A percentile compares a stretch with the other conserved stretches of the same genome.
Evolutionary conservation across 30 jellyfish, hydroid and myxozoan species (phyloP).

Genomic region (Aurelia sp.): DNA sequence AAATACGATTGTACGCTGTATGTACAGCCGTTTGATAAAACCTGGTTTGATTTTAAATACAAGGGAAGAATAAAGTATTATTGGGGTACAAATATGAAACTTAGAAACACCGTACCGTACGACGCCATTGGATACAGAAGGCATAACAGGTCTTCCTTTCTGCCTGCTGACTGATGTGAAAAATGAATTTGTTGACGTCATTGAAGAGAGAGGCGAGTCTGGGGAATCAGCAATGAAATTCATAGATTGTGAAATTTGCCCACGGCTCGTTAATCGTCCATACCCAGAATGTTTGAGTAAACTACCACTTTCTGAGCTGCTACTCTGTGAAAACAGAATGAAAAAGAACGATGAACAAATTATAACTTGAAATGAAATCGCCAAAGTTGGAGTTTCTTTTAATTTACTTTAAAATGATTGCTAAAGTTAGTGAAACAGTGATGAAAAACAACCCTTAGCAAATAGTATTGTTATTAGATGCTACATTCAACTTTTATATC

Average conservation of each 20-base stretch:
- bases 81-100: background rate
- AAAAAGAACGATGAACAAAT: no score
- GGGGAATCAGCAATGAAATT: conserved; percentile 59
- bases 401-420: no score
- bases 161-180: conserved; percentile 96
- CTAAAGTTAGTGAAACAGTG: no score
- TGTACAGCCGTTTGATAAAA: no score
- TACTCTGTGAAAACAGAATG: conserved; percentile 40
- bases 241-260: conserved; percentile 58
- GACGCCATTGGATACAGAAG: conserved; percentile 70
- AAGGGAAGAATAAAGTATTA: no score
- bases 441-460: no score
- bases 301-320: conserved; percentile 64
- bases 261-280: conserved; percentile 56
- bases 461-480: no score
- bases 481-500: no score
- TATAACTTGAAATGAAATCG: no score
- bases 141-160: conserved; percentile 76
- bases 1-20: no score
- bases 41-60: no score
- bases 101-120: conserved; percentile 6
- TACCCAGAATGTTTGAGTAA: conserved; percentile 46
- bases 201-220: conserved; percentile 93
- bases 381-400: no score
- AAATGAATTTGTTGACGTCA: conserved; percentile 88